A percentile compares a stretch with the other conserved stretches of the same genome.
These are phyloP conservation scores for Troides aeacus DNA, from an alignment of 2,888 invertebrate genomes.

Conservation along the genomic window DNA sequence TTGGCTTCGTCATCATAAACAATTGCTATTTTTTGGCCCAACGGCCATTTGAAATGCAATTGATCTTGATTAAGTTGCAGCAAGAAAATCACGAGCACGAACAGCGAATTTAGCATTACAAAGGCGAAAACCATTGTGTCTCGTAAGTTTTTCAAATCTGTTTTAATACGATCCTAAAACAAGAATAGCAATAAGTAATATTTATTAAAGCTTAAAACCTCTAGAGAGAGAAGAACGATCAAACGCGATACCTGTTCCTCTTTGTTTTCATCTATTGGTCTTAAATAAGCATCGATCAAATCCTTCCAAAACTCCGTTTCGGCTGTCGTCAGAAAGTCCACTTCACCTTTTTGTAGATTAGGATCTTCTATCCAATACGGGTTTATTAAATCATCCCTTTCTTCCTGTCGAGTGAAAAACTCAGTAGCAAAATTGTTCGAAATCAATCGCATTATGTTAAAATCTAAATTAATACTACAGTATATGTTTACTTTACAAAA, in stretches of 20 bases:
- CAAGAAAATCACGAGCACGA: conserved; percentile 97
- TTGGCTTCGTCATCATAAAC: conserved; percentile 88
- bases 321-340: conserved; percentile 90
- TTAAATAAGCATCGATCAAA: conserved; percentile 95
- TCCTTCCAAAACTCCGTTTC: conserved; percentile 97
- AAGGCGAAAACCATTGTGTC: conserved; percentile 97
- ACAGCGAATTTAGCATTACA: conserved; percentile 98
- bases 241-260: conserved; percentile 87
- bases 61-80: conserved; percentile 97
- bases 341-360: conserved; percentile 92
- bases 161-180: conserved; percentile 88
- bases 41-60: conserved; percentile 96
- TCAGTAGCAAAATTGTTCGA: too few relatives aligned
- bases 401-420: too few relatives aligned
- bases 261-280: conserved; percentile 95
- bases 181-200: not conserved
- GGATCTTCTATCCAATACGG: conserved; percentile 97
- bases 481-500: too few relatives aligned
- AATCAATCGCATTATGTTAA: too few relatives aligned
- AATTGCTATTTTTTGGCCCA: conserved; percentile 91
- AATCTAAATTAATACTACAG: too few relatives aligned
- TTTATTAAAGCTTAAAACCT: too few relatives aligned
- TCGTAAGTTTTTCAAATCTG: conserved; percentile 93
- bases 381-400: conserved; percentile 90
- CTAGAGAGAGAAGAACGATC: too few relatives aligned